These are phyloP conservation scores for Phrynocephalus forsythii DNA, from an alignment of 2,797 vertebrate genomes.

Conservation along the genomic window DNA sequence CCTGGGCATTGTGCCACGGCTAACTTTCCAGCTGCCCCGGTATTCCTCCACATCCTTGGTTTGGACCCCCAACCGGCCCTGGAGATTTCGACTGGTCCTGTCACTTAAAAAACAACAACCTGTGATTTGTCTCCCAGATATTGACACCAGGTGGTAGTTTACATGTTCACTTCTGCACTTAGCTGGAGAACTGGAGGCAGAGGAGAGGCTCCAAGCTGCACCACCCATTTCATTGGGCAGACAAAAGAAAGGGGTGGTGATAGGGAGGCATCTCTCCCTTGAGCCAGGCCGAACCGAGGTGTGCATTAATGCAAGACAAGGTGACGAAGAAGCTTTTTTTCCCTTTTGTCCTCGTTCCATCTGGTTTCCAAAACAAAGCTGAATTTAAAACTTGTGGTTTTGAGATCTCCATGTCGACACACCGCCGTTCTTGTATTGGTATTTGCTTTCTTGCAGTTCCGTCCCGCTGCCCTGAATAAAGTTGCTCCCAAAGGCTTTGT, in stretches of 20 bases:
- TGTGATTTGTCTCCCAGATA: not conserved
- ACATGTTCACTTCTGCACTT: not conserved
- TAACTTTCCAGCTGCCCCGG: not conserved
- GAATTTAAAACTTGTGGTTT: slow-evolving; percentile 56
- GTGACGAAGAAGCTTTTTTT: slow-evolving; percentile 37
- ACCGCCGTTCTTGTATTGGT: slow-evolving; percentile 60
- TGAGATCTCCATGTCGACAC: slow-evolving; percentile 52
- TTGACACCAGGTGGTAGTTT: not conserved
- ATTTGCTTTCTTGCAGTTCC: slow-evolving; percentile 76
- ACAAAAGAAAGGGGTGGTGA: not conserved
- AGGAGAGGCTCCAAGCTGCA: not conserved
- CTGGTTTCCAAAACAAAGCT: slow-evolving; percentile 69
- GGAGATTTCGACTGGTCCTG: not conserved
- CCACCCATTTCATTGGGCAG: not conserved
- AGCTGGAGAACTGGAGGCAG: not conserved
- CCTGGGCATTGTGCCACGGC: no score
- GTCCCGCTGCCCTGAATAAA: slow-evolving; percentile 80
- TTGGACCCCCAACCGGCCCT: no score
- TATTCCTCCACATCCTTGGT: not conserved
- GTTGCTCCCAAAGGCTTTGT: slow-evolving; percentile 74
- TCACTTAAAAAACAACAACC: not conserved
- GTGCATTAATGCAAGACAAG: slow-evolving; percentile 36
- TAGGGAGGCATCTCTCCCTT: not conserved
- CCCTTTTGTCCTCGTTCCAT: slow-evolving; percentile 27
- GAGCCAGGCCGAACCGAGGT: slow-evolving; percentile 37